These are phyloP conservation scores for Podargus strigoides DNA, from an alignment of 2,797 vertebrate genomes.

Conservation along the genomic window DNA sequence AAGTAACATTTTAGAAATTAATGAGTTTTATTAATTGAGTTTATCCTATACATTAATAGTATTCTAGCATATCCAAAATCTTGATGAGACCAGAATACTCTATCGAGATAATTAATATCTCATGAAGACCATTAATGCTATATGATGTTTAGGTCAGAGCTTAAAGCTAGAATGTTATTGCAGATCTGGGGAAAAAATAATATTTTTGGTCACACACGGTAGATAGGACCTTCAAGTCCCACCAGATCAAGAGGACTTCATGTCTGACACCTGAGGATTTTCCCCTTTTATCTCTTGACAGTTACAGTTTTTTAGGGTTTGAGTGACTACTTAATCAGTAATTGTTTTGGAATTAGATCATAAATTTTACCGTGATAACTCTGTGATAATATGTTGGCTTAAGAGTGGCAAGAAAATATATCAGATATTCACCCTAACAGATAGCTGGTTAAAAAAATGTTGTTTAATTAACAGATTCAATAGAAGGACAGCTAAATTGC, in stretches of 20 bases:
- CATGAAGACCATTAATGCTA: neutral
- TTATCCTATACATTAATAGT: neutral
- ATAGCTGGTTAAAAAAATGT: neutral
- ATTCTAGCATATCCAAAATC: neutral
- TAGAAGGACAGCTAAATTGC: neutral
- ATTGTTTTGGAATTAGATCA: neutral
- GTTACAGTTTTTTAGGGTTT: neutral
- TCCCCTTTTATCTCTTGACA: neutral
- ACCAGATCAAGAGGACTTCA: neutral
- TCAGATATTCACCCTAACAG: neutral
- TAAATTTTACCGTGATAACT: neutral
- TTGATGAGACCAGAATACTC: neutral
- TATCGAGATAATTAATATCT: neutral
- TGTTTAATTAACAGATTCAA: neutral
- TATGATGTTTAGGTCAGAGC: neutral
- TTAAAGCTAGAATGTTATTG: neutral
- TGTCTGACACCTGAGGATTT: neutral
- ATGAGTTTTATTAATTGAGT: slow-evolving; percentile 7
- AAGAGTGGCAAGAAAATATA: neutral
- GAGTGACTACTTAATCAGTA: neutral
- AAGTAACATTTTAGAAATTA: slow-evolving; percentile 13
- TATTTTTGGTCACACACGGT: neutral
- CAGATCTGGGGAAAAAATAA: neutral
- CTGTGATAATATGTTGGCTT: neutral
- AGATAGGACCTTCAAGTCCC: neutral